phyloP scores from a whole-genome alignment of 2,113 vertebrate species.

The Megalops atlanticus region DNA sequence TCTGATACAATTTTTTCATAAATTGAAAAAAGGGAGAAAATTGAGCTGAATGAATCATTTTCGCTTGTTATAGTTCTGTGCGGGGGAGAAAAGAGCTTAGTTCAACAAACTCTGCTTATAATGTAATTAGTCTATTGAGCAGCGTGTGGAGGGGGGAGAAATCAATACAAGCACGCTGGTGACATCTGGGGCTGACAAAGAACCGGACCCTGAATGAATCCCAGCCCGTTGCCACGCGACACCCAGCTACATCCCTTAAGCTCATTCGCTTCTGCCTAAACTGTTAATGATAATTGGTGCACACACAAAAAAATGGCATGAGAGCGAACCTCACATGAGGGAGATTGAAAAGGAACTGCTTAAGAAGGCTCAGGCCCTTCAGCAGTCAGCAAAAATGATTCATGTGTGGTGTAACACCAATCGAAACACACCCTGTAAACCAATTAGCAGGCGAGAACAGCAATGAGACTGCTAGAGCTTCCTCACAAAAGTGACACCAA shows the following conservation, averaged over 20 bases:
- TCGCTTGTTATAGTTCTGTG: not conserved
- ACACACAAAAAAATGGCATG: not conserved
- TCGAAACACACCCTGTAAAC: no score
- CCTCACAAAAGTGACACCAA: no score
- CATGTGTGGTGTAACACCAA: no score
- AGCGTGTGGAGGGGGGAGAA: conserved; percentile 2
- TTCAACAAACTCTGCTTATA: conserved; percentile 10
- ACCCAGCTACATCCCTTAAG: not conserved
- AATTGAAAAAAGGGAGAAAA: not conserved
- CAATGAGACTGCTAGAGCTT: no score
- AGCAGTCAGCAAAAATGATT: no score
- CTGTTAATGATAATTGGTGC: not conserved
- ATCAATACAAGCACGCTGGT: conserved; percentile 57
- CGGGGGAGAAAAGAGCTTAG: not conserved
- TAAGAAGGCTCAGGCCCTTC: no score
- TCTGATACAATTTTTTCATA: no score
- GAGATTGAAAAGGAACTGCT: no score
- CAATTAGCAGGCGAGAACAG: no score
- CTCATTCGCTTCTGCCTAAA: not conserved
- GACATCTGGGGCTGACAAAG: conserved; percentile 65
- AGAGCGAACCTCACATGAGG: no score
- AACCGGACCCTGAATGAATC: conserved; percentile 14
- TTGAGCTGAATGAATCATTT: not conserved
- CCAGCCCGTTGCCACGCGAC: not conserved
- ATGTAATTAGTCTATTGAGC: conserved; percentile 27